These are phyloP conservation scores for Magallana gigas DNA, from an alignment of 1,140 invertebrate species.

Conservation along the genomic window DNA sequence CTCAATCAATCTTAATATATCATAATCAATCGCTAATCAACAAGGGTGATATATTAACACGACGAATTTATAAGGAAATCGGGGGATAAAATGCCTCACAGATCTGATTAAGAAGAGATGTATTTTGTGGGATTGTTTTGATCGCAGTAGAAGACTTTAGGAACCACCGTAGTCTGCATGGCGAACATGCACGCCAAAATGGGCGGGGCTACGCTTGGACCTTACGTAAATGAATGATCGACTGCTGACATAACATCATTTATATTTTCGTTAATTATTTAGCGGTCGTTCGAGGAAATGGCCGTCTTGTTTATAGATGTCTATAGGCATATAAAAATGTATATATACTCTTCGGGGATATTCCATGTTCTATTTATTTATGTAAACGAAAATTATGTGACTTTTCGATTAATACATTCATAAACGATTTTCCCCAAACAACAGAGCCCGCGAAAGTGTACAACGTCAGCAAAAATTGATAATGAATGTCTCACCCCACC, in stretches of 20 bases:
- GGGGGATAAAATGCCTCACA: background rate
- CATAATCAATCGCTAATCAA: constrained; percentile 32
- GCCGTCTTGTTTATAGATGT: no score
- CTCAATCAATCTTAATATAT: constrained; percentile 32
- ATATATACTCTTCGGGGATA: no score
- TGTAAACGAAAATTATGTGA: no score
- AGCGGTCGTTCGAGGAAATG: no score
- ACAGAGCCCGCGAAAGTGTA: no score
- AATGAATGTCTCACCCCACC: no score
- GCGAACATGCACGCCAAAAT: background rate
- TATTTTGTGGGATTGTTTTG: constrained; percentile 8
- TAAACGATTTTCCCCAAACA: no score
- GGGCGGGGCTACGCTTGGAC: background rate
- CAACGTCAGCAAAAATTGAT: no score
- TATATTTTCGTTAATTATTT: background rate
- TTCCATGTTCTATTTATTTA: no score
- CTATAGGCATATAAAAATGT: no score
- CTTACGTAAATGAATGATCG: background rate
- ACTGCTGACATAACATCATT: constrained; percentile 1
- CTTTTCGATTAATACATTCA: no score
- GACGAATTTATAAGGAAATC: background rate
- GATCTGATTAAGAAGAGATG: constrained; percentile 7
- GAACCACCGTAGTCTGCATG: no score
- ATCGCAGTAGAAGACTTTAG: background rate
- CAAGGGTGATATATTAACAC: background rate